Conservation (phyloP, 2,113 vertebrate species). For the Heteronetta atricapilla region DNA sequence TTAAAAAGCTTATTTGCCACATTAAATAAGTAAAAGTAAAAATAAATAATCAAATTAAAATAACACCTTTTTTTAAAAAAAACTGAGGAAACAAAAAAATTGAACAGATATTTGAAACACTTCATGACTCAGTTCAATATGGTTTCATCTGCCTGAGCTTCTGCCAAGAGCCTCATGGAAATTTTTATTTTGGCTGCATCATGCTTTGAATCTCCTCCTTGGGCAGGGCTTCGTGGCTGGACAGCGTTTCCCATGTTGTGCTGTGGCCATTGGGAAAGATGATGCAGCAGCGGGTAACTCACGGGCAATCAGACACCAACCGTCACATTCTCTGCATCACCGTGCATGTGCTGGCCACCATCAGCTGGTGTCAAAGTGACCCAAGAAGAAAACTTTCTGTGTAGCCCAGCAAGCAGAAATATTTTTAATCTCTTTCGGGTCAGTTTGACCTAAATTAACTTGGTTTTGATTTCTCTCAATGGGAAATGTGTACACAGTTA, state of each 20-base stretch:
- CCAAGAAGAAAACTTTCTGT: neutral
- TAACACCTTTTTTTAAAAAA: neutral
- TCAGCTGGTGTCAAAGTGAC: constrained; percentile 1
- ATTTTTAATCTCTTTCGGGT: neutral
- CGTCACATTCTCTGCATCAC: neutral
- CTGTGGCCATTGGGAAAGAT: neutral
- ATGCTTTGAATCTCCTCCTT: neutral
- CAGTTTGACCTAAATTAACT: constrained; percentile 28
- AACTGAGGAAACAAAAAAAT: neutral
- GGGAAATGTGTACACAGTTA: neutral
- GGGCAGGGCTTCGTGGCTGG: neutral
- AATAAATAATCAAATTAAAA: neutral
- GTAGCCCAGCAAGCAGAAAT: neutral
- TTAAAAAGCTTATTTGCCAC: neutral
- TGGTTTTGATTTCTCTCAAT: neutral
- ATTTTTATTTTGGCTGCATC: constrained; percentile 16
- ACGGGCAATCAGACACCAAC: neutral
- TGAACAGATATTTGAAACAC: neutral
- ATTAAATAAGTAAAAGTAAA: neutral
- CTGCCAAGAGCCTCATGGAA: neutral
- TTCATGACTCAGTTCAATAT: neutral
- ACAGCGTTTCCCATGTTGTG: neutral
- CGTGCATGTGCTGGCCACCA: rapidly evolving
- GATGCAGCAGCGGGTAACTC: neutral
- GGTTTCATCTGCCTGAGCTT: neutral